Evolutionary conservation across 1,140 invertebrate species (phyloP).

Genomic region (Alviniconcha marisindica): DNA sequence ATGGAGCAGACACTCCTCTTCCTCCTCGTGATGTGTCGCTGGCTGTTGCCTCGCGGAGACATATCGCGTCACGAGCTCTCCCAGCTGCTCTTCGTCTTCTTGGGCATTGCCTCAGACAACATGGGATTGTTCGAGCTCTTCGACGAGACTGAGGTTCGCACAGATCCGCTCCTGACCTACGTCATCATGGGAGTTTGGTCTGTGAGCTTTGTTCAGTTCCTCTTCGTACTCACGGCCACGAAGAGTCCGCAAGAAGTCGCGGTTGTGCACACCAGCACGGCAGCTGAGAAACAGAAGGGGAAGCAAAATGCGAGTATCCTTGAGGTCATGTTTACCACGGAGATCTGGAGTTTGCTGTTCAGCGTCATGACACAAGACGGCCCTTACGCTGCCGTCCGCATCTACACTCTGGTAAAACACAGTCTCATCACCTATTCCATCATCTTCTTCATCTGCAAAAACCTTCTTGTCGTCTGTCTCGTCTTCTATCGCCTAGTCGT

Average conservation of each 20-base stretch:
- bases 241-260: slow-evolving; percentile 34
- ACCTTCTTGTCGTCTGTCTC: slow-evolving; percentile 88
- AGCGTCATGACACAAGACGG: slow-evolving; percentile 75
- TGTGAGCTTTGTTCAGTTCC: slow-evolving; percentile 84
- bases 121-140: slow-evolving; percentile 95
- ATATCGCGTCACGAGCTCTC: slow-evolving; percentile 92
- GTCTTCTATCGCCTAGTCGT: slow-evolving; percentile 52
- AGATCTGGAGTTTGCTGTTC: slow-evolving; percentile 84
- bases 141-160: slow-evolving; percentile 66
- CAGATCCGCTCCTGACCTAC: slow-evolving; percentile 52
- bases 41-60: slow-evolving; percentile 88
- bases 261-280: background rate
- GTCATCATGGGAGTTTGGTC: slow-evolving; percentile 76
- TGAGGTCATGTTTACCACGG: slow-evolving; percentile 76
- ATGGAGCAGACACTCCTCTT: slow-evolving; percentile 93
- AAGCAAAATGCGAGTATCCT: slow-evolving; percentile 23
- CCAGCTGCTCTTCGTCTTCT: slow-evolving; percentile 87
- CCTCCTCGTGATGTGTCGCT: slow-evolving; percentile 89
- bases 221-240: slow-evolving; percentile 58
- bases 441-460: slow-evolving; percentile 92
- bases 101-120: slow-evolving; percentile 91
- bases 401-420: slow-evolving; percentile 28
- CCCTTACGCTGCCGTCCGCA: slow-evolving; percentile 27
- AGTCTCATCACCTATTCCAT: slow-evolving; percentile 93
- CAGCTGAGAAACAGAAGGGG: background rate